These are phyloP conservation scores for Steinernema khuongi DNA, from an alignment of 1,140 invertebrate species.

Conservation along the genomic window DNA sequence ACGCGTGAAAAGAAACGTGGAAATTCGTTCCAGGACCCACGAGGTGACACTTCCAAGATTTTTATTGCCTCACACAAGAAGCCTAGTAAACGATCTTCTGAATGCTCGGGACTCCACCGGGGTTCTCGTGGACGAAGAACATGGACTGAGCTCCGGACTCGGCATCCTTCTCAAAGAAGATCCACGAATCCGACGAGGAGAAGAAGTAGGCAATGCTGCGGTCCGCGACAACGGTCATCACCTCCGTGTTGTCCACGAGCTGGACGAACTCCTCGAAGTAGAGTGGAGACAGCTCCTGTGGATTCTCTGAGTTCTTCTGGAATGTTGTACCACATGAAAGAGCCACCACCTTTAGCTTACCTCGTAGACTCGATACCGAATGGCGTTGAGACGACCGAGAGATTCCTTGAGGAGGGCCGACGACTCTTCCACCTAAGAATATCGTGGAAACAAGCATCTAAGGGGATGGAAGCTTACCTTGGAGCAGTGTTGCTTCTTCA, in stretches of 20 bases:
- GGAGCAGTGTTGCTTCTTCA: not conserved
- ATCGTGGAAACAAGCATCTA: not conserved
- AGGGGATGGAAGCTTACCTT: not conserved
- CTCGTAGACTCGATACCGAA: not conserved
- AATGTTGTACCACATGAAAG: too few species aligned
- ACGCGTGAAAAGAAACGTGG: too few species aligned
- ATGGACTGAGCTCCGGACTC: not conserved
- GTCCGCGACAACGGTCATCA: not conserved
- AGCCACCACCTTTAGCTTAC: not conserved
- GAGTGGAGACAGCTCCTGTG: not conserved
- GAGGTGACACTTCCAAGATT: too few species aligned
- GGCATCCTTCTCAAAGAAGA: not conserved
- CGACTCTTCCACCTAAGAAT: not conserved
- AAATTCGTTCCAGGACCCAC: too few species aligned
- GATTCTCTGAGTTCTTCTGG: not conserved
- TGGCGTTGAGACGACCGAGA: not conserved
- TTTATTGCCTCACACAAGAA: too few species aligned
- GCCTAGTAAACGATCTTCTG: not conserved
- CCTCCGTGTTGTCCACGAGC: not conserved
- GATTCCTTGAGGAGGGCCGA: not conserved
- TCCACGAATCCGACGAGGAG: not conserved
- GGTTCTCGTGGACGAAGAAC: not conserved
- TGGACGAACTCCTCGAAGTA: not conserved
- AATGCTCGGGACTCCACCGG: not conserved
- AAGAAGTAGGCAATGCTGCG: not conserved